phyloP scores from a whole-genome alignment of 1,140 invertebrate genomes.

The Battus philenor region DNA sequence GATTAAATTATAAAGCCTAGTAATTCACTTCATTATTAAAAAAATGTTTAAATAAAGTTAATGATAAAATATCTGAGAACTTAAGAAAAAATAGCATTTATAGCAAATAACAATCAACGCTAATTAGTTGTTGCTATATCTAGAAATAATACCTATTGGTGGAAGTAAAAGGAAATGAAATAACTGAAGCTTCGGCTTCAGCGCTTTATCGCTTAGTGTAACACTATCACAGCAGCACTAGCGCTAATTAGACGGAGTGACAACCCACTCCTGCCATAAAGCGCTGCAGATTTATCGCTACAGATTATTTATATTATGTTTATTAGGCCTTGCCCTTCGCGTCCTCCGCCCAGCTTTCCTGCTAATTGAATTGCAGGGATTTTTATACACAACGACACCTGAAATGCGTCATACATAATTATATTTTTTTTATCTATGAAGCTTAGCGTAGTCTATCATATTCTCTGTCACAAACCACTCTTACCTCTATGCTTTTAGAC shows the following conservation, averaged over 20 bases:
- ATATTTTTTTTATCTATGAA: too few relatives aligned
- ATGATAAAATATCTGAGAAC: too few relatives aligned
- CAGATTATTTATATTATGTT: constrained; percentile 76
- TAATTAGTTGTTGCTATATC: constrained; percentile 1
- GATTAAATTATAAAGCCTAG: too few relatives aligned
- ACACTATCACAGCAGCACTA: constrained; percentile 48
- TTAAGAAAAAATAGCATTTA: not conserved
- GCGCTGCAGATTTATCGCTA: constrained; percentile 73
- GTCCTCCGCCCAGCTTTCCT: constrained; percentile 52
- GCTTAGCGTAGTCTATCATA: too few relatives aligned
- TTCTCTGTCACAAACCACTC: too few relatives aligned
- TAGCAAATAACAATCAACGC: not conserved
- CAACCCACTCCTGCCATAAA: constrained; percentile 74
- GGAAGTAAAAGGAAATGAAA: not conserved
- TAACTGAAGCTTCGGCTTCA: constrained; percentile 10
- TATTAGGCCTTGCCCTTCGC: constrained; percentile 66
- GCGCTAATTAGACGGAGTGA: constrained; percentile 72
- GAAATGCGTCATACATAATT: too few relatives aligned
- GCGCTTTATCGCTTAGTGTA: constrained; percentile 45
- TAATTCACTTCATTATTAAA: too few relatives aligned
- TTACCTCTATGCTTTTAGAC: too few relatives aligned
- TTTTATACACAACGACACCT: constrained; percentile 64
- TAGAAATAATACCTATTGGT: not conserved
- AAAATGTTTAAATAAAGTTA: too few relatives aligned
- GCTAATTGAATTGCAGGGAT: constrained; percentile 72